Evolutionary conservation across 30 jellyfish, hydroid and myxozoan species (phyloP), one percentile per base, ranked within the genome.

Genomic region (Rhopilema esculentum): DNA sequence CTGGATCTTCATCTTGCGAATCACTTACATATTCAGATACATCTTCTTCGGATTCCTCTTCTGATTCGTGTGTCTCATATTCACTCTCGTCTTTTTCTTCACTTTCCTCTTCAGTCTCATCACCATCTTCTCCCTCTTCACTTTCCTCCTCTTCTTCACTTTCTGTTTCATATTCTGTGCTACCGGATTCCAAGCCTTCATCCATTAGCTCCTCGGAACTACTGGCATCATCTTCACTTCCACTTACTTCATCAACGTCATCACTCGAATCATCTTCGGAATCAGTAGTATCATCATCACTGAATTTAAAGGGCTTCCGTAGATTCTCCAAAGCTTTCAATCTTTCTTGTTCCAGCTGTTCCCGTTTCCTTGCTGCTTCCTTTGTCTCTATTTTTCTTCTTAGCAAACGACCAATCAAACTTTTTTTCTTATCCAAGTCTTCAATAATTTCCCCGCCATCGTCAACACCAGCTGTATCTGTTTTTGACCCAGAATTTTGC

Each of bases 291-390:
- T 75, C 49, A 32, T 75, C 72, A 4, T 71, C 78, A 67, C 49
- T 20, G 49, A 67, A 20, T 4, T 18, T 18, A 20, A 67, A 8
- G 8, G 84, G 70, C 23, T 33, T 73, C 69, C 40, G 17, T 31
- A 80, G 20, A 12, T 61, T 66, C 23, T 80, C 70, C 24, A 80
- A 4, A 4, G 76, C 72, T 25, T 57, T 50, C 27, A 23, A 23
- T 66, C 90, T 80, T n/a, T 80, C 82, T 28, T 80, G 82, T 32
- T 65, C 90, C 20, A 64, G 57, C 65, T 80, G 18, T 23, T 67
- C 82, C 27, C 26, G 16, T 24, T 31, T 66, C 50, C 49, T 27
- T 22, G 65, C 63, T 40, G 64, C 90, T 66, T 49, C 64, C 21
- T 23, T 66, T 22, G 74, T 72, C 75, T 80, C 50, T 0, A 64